Evolutionary conservation across 2,113 vertebrate species (phyloP), one percentile per base, ranked within the genome.

Genomic region (Etia nguti): DNA sequence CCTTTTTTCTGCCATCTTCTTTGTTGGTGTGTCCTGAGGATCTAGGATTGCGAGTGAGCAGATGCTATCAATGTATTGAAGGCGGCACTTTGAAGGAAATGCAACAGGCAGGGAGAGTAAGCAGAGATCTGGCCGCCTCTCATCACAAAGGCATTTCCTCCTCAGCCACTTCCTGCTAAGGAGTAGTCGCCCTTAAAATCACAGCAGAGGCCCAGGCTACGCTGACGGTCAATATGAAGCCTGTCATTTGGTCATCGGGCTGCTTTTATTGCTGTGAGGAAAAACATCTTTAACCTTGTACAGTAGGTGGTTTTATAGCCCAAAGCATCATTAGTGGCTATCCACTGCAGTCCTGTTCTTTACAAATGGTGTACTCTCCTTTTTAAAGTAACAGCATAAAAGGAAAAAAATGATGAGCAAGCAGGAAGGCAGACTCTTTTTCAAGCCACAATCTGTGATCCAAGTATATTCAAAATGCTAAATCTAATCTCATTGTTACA

Each of bases 71-170:
- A 92, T 83, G 86, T 8, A 31, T 70, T 3, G 52, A 52, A 91
- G 86, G 83, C 56, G 48, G 56, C 65, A 41, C 50, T 89, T 60
- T 89, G 59, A 55, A 86, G 82, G 80, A 90, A 89, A 77, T 38
- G 87, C 80, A 52, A 60, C 56, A 26, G 79, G 83, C 59, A 59
- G 65, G 84, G 87, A 79, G 73, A 80, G 85, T 82, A 83, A 84
- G 82, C 86, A 52, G 22, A 83, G 82, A 88, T 91, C 80, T 83
- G 84, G 83, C 86, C 29, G 84, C 82, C 89, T 93, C 90, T 95
- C 91, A 94, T 94, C 92, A 92, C 92, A 94, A 91, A 93, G 95
- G 95, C 95, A 97, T 96, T 97, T 97, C 96, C 96, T 95, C 89
- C 91, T 91, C 77, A 59, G 93, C 85, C 90, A 91, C 92, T 94